Evolutionary conservation across 2,113 vertebrate genomes (phyloP), one percentile per base, ranked within the genome.

Genomic region (Camelus dromedarius): DNA sequence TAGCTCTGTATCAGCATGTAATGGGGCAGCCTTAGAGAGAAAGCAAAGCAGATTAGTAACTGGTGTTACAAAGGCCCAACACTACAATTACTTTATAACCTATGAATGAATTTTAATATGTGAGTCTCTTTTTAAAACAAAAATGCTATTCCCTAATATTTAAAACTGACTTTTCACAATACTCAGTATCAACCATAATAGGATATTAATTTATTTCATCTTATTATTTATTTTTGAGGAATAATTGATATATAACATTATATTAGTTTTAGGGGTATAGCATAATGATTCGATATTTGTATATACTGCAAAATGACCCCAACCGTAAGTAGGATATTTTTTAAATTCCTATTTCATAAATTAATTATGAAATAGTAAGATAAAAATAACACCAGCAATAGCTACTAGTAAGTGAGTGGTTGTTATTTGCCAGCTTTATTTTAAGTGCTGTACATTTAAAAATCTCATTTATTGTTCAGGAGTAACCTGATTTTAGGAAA

Each of bases 1-100:
- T 83, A 58, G 38, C 54, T 96, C 20, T 56, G 75, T 96, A 88
- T 50, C 66, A 89, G 91, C n/a, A 60, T 2, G 1, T 62, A 91
- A 94, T 28, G 26, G 1, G 89, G 50, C 77, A 92, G 35, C 35
- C 66, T 85, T 26, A 20, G n/a, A 8, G 75, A 8, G 83, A 97
- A 96, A 73, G 48, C 52, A 96, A 91, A 46, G 62, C 1, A 56
- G 38, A 0, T 90, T 70, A 87, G 94, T 60, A 95, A 85, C 16
- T 73, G 96, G 75, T 91, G 6, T 30, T 85, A 18, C 28, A 50
- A 90, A 92, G 19, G 35, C 1, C 24, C 48, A 75, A 30, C 69
- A 94, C 81, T 96, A 32, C 1, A 81, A 52, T 62, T 95, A 81
- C 69, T 89, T 73, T 92, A 81, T 54, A 42, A 77, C 15, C 5